Percentiles rank a stretch among this genome's conserved stretches.
phyloP scores from a whole-genome alignment of 2,888 invertebrate species.

The Dyspetes luteomarginatus region DNA sequence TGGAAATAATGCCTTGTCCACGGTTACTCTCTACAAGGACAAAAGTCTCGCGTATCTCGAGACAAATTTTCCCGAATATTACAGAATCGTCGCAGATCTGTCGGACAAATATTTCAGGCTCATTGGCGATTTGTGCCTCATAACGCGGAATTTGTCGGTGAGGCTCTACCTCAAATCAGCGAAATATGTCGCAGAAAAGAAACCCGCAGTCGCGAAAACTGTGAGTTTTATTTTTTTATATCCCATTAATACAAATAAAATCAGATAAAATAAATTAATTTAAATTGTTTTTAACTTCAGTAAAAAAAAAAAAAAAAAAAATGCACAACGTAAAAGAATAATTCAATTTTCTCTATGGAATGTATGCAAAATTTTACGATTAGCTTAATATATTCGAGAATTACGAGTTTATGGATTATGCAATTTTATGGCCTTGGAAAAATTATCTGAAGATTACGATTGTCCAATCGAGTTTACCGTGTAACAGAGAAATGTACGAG shows the following conservation, averaged over 20 bases:
- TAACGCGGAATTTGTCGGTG: slow-evolving; percentile 85
- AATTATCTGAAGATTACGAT: too few species aligned
- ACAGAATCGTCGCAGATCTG: slow-evolving; percentile 85
- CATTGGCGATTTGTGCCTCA: slow-evolving; percentile 85
- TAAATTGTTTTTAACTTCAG: too few species aligned
- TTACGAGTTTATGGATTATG: too few species aligned
- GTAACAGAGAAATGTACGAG: too few species aligned
- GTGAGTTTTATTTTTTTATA: slow-evolving; percentile 83
- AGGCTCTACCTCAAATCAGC: slow-evolving; percentile 84
- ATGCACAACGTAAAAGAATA: too few species aligned
- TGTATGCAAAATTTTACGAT: too few species aligned
- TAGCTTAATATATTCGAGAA: too few species aligned
- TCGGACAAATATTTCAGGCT: slow-evolving; percentile 87
- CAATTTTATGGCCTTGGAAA: too few species aligned
- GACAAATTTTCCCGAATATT: slow-evolving; percentile 88
- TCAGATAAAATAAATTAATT: too few species aligned
- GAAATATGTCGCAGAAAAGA: slow-evolving; percentile 85
- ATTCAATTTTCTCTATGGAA: too few species aligned
- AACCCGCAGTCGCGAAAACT: slow-evolving; percentile 84
- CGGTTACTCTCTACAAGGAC: slow-evolving; percentile 86
- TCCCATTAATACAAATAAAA: not conserved
- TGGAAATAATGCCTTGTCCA: slow-evolving; percentile 87
- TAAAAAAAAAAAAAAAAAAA: too few species aligned
- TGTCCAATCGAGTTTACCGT: too few species aligned
- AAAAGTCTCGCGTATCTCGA: slow-evolving; percentile 88